Evolutionary conservation across 2,797 vertebrate genomes (phyloP).

Genomic region (Pseudochirops corinnae): DNA sequence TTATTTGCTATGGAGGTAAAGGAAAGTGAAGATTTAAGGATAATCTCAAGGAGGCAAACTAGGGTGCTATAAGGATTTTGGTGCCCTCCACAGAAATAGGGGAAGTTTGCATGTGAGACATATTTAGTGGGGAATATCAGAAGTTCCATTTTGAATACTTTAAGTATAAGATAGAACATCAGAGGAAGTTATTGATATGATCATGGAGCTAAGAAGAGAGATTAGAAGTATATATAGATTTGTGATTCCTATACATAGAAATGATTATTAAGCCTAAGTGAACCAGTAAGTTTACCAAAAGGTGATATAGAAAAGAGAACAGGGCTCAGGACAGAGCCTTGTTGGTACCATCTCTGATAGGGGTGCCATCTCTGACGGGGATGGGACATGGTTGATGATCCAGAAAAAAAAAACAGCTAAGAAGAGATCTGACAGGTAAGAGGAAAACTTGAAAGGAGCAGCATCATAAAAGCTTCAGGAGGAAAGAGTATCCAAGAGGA

Average conservation of each 20-base stretch:
- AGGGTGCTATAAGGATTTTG: background rate
- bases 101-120: background rate
- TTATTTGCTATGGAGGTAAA: background rate
- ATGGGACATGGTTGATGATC: background rate
- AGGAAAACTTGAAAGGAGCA: background rate
- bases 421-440: background rate
- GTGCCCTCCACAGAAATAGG: background rate
- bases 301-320: background rate
- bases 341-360: background rate
- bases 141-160: background rate
- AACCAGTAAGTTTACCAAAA: background rate
- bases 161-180: background rate
- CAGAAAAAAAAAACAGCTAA: background rate
- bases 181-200: background rate
- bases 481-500: background rate
- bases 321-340: background rate
- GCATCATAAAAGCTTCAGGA: background rate
- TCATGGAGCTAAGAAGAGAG: background rate
- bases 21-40: background rate
- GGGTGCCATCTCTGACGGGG: background rate
- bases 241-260: background rate
- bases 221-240: background rate
- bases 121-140: background rate
- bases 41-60: background rate
- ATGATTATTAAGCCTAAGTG: background rate